These are phyloP conservation scores for Thecocarcelia acutangulata DNA, from an alignment of 2,888 invertebrate genomes.

Conservation along the genomic window DNA sequence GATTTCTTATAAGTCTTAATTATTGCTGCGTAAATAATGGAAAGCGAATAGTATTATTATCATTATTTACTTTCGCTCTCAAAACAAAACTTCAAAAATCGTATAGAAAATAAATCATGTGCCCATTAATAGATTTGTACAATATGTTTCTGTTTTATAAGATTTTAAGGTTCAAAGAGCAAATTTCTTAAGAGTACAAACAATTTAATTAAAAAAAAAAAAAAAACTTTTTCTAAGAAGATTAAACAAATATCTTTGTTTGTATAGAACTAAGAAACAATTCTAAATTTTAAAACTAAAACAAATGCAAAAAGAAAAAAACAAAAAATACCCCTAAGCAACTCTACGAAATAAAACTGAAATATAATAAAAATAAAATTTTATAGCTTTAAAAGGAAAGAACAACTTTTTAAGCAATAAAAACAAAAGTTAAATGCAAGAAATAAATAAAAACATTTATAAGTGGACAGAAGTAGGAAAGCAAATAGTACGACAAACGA, in stretches of 20 bases:
- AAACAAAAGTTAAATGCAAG: conserved; percentile 24
- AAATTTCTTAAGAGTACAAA: background rate
- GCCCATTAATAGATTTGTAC: too few relatives aligned
- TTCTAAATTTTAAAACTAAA: conserved; percentile 14
- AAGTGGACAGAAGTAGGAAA: background rate
- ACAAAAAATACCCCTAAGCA: conserved; percentile 41
- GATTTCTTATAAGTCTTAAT: too few relatives aligned
- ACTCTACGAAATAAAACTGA: conserved; percentile 13
- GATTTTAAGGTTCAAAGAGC: too few relatives aligned
- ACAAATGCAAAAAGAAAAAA: conserved; percentile 24
- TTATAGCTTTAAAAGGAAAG: conserved; percentile 25
- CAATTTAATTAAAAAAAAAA: too few relatives aligned
- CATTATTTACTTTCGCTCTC: too few relatives aligned
- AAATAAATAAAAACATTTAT: background rate
- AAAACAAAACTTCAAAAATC: too few relatives aligned
- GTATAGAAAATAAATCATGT: too few relatives aligned
- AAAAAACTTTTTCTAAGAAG: background rate
- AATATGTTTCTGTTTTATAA: too few relatives aligned
- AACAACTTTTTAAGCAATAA: conserved; percentile 28
- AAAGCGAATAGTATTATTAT: too few relatives aligned
- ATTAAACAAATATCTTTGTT: background rate
- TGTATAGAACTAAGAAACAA: conserved; percentile 9
- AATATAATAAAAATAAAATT: conserved; percentile 45
- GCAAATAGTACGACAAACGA: background rate
- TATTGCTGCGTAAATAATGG: too few relatives aligned